Percentiles rank a stretch among this genome's conserved stretches.
These are phyloP conservation scores for Myotis yumanensis DNA, from an alignment of 2,113 vertebrate genomes.

Conservation along the genomic window DNA sequence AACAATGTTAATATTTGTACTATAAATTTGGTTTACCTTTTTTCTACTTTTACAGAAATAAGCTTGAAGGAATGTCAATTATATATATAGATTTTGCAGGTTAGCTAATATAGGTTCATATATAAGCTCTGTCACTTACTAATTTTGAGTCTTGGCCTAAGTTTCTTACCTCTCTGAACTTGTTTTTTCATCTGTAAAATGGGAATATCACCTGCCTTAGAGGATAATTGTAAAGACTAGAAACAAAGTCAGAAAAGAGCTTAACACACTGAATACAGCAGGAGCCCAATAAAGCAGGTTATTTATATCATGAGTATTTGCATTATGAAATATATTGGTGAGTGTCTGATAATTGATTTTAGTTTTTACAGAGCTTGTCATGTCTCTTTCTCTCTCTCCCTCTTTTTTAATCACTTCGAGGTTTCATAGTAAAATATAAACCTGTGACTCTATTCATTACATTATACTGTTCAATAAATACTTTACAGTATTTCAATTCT, in stretches of 20 bases:
- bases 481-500: conserved; percentile 47
- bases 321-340: background rate
- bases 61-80: background rate
- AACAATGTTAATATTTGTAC: background rate
- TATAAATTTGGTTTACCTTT: background rate
- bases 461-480: conserved; percentile 51
- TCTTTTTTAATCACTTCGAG: background rate
- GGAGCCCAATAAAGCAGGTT: background rate
- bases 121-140: background rate
- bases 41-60: conserved; percentile 12
- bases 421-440: conserved; percentile 48
- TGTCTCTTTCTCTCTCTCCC: background rate
- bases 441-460: background rate
- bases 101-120: background rate
- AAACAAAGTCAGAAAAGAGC: background rate
- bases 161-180: background rate
- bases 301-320: background rate
- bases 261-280: background rate
- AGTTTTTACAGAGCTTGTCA: background rate
- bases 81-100: background rate
- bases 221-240: background rate
- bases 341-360: background rate
- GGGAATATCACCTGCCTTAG: background rate
- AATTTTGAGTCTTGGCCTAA: background rate
- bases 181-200: background rate